Conservation (phyloP, 1,140 invertebrate genomes). For the Pararge aegeria region DNA sequence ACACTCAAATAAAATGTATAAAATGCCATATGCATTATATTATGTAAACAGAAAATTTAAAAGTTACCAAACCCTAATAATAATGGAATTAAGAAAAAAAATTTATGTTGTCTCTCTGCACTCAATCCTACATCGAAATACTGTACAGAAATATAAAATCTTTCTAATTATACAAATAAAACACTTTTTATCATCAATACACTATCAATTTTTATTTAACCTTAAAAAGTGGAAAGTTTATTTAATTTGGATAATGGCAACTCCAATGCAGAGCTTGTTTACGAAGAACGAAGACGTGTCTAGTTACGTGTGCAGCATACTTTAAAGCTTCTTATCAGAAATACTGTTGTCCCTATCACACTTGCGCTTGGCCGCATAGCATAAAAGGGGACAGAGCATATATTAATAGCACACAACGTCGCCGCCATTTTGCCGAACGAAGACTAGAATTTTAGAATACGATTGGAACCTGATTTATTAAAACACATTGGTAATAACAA, state of each 20-base stretch:
- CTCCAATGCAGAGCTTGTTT: slow-evolving; percentile 63
- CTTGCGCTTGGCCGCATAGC: slow-evolving; percentile 16
- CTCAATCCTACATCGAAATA: too few species aligned
- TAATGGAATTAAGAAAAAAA: too few species aligned
- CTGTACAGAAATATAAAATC: too few species aligned
- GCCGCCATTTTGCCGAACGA: slow-evolving; percentile 75
- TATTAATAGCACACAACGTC: slow-evolving; percentile 70
- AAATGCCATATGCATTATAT: too few species aligned
- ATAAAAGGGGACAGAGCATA: slow-evolving; percentile 55
- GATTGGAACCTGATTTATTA: slow-evolving; percentile 14
- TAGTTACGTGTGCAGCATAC: slow-evolving; percentile 74
- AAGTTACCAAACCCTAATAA: too few species aligned
- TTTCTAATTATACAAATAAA: neutral
- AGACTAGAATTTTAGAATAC: slow-evolving; percentile 53
- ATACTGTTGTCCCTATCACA: slow-evolving; percentile 54
- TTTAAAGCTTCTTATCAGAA: slow-evolving; percentile 59
- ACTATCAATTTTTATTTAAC: slow-evolving; percentile 29
- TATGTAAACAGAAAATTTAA: too few species aligned
- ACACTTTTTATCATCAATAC: too few species aligned
- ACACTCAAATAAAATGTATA: too few species aligned
- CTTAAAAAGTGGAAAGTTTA: slow-evolving; percentile 22
- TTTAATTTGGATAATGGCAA: slow-evolving; percentile 47
- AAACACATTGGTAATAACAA: neutral
- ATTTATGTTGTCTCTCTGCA: too few species aligned
- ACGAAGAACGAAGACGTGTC: slow-evolving; percentile 76